Evolutionary conservation across 2,797 vertebrate species (phyloP).

Genomic region (Tinamus major): DNA sequence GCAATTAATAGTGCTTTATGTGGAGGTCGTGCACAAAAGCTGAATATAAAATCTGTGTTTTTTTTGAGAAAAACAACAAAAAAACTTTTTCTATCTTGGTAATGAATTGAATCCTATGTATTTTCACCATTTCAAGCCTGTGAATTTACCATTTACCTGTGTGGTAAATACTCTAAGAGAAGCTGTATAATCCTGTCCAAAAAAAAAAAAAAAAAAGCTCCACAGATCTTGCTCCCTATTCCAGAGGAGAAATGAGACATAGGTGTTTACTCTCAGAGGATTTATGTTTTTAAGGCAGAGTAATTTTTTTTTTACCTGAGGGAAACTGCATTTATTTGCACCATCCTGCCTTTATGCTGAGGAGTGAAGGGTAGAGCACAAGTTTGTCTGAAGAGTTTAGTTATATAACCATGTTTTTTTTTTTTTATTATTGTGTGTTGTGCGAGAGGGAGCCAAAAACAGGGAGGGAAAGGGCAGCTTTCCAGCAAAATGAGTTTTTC

Average conservation of each 20-base stretch:
- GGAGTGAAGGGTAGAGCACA: background rate
- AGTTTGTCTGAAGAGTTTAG: background rate
- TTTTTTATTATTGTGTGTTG: background rate
- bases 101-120: background rate
- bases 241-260: background rate
- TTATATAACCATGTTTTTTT: accelerated
- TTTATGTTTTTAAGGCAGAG: background rate
- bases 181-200: background rate
- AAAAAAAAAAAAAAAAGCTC: background rate
- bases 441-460: background rate
- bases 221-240: background rate
- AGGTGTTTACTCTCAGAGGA: background rate
- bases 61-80: background rate
- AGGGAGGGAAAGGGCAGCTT: background rate
- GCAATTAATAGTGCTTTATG: slow-evolving; percentile 52
- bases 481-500: background rate
- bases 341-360: background rate
- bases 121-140: background rate
- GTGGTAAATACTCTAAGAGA: background rate
- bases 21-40: slow-evolving; percentile 50
- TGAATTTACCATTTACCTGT: too few relatives aligned
- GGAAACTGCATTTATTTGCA: background rate
- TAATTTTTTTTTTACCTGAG: background rate
- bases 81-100: background rate
- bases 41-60: background rate